Percentiles rank a stretch among this genome's conserved stretches.
phyloP scores from a whole-genome alignment of 1,140 invertebrate genomes.

The Heliothis virescens region DNA sequence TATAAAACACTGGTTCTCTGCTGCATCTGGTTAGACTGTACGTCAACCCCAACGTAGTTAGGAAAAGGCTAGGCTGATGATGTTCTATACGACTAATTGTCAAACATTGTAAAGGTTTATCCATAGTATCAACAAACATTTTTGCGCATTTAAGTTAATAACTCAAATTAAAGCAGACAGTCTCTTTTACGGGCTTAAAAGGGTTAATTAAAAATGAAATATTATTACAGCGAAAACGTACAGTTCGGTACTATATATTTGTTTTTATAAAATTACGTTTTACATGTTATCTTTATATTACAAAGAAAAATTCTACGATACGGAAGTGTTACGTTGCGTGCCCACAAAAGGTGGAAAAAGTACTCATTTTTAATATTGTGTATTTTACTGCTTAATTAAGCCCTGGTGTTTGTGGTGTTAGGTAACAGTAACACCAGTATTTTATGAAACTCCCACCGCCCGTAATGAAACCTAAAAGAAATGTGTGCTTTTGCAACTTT shows the following conservation, averaged over 20 bases:
- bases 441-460: background rate
- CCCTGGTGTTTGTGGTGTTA: slow-evolving; percentile 18
- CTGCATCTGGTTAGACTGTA: too few species aligned
- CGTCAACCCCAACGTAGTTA: too few species aligned
- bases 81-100: too few species aligned
- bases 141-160: too few species aligned
- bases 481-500: slow-evolving; percentile 11
- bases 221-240: too few species aligned
- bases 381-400: slow-evolving; percentile 36
- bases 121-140: too few species aligned
- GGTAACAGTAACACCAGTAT: slow-evolving; percentile 14
- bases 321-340: slow-evolving; percentile 12
- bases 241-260: background rate
- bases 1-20: too few species aligned
- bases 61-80: too few species aligned
- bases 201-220: too few species aligned
- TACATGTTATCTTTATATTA: background rate
- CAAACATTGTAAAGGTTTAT: too few species aligned
- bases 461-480: slow-evolving; percentile 6
- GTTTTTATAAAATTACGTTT: background rate
- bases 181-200: too few species aligned
- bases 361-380: slow-evolving; percentile 14
- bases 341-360: slow-evolving; percentile 4
- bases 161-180: too few species aligned
- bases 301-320: background rate